Percentiles rank a stretch among this genome's conserved stretches.
Conservation (phyloP, 1,140 invertebrate genomes). For the Formica exsecta region DNA sequence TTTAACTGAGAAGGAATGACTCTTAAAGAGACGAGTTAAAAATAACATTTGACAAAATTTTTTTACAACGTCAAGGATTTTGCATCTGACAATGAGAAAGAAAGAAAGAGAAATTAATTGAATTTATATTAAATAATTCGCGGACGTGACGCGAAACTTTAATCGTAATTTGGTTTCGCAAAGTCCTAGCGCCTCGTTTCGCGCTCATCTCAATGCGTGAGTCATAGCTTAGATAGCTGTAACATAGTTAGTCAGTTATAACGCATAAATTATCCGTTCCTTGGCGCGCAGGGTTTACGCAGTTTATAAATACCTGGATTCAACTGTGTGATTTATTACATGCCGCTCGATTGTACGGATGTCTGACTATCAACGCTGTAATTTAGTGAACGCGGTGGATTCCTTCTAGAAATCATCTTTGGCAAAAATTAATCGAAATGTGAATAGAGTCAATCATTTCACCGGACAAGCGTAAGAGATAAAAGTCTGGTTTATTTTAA, state of each 20-base stretch:
- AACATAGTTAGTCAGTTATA: constrained; percentile 34
- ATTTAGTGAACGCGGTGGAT: constrained; percentile 8
- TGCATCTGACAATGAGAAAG: not conserved
- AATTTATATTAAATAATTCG: constrained; percentile 32
- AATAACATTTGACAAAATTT: not conserved
- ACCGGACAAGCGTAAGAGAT: not conserved
- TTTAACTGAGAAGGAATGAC: not conserved
- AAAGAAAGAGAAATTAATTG: not conserved
- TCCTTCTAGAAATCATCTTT: not conserved
- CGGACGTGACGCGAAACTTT: not conserved
- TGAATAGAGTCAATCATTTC: not conserved
- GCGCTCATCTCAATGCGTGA: constrained; percentile 4
- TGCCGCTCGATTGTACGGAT: not conserved
- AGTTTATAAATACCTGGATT: constrained; percentile 67
- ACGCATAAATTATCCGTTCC: constrained; percentile 36
- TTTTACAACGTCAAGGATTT: not conserved
- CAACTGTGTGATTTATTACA: not conserved
- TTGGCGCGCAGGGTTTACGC: constrained; percentile 37
- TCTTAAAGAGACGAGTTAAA: not conserved
- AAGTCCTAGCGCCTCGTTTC: not conserved
- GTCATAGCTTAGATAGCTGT: constrained; percentile 32
- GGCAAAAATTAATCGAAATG: not conserved
- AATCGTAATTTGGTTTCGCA: constrained; percentile 6
- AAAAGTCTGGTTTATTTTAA: not conserved
- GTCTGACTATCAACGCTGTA: constrained; percentile 25